Conservation (phyloP, 2,888 invertebrate species). For the Conops quadrifasciatus region DNA sequence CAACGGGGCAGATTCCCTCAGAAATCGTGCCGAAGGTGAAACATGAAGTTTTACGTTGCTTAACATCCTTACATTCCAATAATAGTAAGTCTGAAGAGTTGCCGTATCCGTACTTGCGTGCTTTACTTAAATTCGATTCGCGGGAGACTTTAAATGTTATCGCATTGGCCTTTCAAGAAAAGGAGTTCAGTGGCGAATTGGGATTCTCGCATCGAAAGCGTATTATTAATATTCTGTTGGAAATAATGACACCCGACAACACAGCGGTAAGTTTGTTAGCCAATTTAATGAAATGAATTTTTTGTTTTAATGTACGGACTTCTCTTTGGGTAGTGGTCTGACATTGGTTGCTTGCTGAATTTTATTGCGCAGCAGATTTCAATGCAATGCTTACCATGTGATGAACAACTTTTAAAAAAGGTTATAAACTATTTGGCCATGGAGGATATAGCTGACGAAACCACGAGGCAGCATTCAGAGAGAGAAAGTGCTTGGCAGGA, state of each 20-base stretch:
- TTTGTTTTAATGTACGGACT: background rate
- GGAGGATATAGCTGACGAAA: conserved; percentile 62
- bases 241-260: conserved; percentile 75
- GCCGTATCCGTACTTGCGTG: conserved; percentile 77
- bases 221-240: conserved; percentile 79
- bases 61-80: conserved; percentile 75
- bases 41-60: conserved; percentile 75
- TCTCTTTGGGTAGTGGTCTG: conserved; percentile 59
- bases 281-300: too few relatives aligned
- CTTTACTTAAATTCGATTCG: conserved; percentile 82
- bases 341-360: conserved; percentile 72
- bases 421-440: conserved; percentile 71
- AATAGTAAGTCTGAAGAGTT: conserved; percentile 71
- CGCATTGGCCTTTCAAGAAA: conserved; percentile 84
- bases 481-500: conserved; percentile 79
- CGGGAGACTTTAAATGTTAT: conserved; percentile 87
- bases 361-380: conserved; percentile 75
- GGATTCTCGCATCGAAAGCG: conserved; percentile 77
- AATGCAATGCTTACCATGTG: conserved; percentile 61
- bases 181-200: conserved; percentile 78
- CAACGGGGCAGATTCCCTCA: conserved; percentile 75
- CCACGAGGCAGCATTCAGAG: conserved; percentile 70
- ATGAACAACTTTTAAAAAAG: conserved; percentile 68
- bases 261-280: conserved; percentile 74
- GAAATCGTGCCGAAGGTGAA: conserved; percentile 74